Evolutionary conservation across 1,140 invertebrate genomes (phyloP).

Genomic region (Penaeus japonicus): DNA sequence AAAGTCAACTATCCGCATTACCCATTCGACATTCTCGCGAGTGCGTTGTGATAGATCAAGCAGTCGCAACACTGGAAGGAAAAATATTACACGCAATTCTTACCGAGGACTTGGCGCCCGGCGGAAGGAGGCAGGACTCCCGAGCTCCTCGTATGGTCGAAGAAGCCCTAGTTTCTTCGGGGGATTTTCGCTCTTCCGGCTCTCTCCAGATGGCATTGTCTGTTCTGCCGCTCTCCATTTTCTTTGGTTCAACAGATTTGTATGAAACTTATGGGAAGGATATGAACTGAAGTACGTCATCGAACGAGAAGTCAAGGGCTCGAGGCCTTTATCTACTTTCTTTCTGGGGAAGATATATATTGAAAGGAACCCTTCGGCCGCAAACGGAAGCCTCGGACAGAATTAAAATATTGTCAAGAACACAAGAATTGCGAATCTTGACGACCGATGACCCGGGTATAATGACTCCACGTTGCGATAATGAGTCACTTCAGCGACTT

Average conservation of each 20-base stretch:
- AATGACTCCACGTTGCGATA: no score
- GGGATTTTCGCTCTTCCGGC: not conserved
- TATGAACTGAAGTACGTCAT: constrained; percentile 1
- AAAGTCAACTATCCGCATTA: no score
- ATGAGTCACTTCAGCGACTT: no score
- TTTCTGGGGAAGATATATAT: not conserved
- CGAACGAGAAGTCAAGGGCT: not conserved
- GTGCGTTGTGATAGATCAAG: no score
- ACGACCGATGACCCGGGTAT: not conserved
- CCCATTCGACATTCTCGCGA: no score
- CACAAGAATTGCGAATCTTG: constrained; percentile 6
- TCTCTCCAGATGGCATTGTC: not conserved
- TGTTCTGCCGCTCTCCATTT: not conserved
- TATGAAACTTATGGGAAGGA: constrained; percentile 3
- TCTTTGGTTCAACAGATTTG: not conserved
- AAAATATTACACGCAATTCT: not conserved
- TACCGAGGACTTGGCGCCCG: not conserved
- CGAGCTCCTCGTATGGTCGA: not conserved
- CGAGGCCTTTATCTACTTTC: not conserved
- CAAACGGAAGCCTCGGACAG: not conserved
- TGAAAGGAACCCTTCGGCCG: not conserved
- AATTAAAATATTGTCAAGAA: not conserved
- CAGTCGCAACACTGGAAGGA: no score
- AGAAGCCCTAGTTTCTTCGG: not conserved
- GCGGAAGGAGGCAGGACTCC: not conserved